Percentiles rank a stretch among this genome's conserved stretches.
phyloP scores from a whole-genome alignment of 2,113 vertebrate genomes.

The Solea senegalensis region DNA sequence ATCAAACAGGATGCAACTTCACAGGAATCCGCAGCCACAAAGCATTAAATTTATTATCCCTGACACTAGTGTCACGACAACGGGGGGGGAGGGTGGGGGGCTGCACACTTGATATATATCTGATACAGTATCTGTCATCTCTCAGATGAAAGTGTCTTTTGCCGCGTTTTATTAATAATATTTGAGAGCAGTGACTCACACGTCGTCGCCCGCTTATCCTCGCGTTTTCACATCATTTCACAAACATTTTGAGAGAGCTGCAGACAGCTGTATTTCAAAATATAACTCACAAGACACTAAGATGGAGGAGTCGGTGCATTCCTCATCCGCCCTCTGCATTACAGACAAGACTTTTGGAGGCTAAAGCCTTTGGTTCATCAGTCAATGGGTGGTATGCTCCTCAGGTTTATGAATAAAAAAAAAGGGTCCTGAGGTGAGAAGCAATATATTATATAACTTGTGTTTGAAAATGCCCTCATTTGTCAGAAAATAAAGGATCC shows the following conservation, averaged over 20 bases:
- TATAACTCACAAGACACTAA: neutral
- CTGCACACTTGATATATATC: slow-evolving; percentile 11
- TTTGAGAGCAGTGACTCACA: slow-evolving; percentile 30
- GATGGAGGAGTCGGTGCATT: slow-evolving; percentile 5
- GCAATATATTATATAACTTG: neutral
- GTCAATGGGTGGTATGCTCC: neutral
- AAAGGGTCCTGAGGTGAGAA: neutral
- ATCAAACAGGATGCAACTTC: slow-evolving; percentile 22
- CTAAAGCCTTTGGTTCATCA: neutral
- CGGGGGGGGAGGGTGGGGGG: neutral
- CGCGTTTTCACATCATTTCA: slow-evolving; percentile 32
- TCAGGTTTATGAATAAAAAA: neutral
- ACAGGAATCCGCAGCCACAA: slow-evolving; percentile 49
- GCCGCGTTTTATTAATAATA: slow-evolving; percentile 21
- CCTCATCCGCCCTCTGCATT: neutral
- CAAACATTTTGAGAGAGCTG: slow-evolving; percentile 3
- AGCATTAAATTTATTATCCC: slow-evolving; percentile 20
- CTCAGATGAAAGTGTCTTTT: slow-evolving; percentile 7
- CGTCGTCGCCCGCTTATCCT: neutral
- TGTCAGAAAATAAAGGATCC: slow-evolving; percentile 13
- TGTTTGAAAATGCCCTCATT: slow-evolving; percentile 16
- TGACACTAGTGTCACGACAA: slow-evolving; percentile 31
- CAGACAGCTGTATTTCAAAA: slow-evolving; percentile 23
- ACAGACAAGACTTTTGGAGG: neutral
- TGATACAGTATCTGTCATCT: slow-evolving; percentile 22